phyloP scores from a whole-genome alignment of 2,113 vertebrate genomes.

The Microtus pennsylvanicus region DNA sequence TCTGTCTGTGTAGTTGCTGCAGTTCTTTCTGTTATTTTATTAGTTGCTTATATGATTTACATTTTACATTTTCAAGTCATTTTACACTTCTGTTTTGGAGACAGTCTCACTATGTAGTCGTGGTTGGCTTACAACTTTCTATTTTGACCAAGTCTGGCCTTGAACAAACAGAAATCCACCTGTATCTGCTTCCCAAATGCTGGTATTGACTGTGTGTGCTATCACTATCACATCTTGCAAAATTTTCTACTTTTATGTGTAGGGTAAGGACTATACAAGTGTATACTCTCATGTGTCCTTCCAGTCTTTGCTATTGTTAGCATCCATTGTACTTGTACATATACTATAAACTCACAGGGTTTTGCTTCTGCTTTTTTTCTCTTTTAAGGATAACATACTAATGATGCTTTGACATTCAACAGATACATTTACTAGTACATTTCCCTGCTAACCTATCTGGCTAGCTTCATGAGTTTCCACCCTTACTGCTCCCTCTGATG shows the following conservation, averaged over 20 bases:
- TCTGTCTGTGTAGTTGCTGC: background rate
- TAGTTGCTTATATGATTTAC: background rate
- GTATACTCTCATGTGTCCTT: background rate
- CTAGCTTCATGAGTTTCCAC: background rate
- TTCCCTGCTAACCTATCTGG: background rate
- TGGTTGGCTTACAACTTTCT: background rate
- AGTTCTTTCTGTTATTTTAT: constrained; percentile 9
- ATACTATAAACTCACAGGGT: background rate
- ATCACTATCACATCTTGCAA: background rate
- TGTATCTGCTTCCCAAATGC: background rate
- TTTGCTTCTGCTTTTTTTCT: background rate
- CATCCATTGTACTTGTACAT: background rate
- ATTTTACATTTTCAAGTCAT: background rate
- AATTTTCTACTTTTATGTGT: background rate
- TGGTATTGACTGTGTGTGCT: background rate
- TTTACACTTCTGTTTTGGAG: background rate
- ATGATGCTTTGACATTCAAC: background rate
- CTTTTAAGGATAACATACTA: background rate
- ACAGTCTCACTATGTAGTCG: background rate
- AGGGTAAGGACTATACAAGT: background rate
- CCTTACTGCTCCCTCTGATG: background rate
- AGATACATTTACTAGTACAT: background rate
- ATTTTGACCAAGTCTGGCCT: background rate
- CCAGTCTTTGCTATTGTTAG: background rate
- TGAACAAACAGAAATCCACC: background rate